A percentile compares a stretch with the other conserved stretches of the same genome.
These are phyloP conservation scores for Urocyon cinereoargenteus DNA, from an alignment of 2,797 vertebrate species.

Conservation along the genomic window DNA sequence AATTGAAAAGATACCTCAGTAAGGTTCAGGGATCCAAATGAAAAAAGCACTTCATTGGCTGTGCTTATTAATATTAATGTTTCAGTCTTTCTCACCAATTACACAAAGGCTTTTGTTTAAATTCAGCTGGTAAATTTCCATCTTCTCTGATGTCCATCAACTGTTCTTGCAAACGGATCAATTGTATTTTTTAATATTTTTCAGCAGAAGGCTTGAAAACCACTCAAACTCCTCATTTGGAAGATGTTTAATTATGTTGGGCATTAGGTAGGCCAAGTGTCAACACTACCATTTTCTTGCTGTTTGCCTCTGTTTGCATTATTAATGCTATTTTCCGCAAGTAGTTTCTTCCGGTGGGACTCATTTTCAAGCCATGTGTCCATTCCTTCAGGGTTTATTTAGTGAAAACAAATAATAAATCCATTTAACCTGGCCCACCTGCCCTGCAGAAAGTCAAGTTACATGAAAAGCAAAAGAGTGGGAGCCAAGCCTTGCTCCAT, in stretches of 20 bases:
- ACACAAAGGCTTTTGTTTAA: background rate
- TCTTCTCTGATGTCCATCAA: background rate
- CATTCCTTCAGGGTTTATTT: background rate
- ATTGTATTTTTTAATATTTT: background rate
- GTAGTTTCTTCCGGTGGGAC: background rate
- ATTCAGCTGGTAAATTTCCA: background rate
- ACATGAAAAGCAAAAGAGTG: background rate
- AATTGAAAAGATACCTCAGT: background rate
- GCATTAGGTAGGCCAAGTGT: background rate
- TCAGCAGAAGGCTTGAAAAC: background rate
- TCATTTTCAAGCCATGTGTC: background rate
- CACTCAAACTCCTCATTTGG: background rate
- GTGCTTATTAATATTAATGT: background rate
- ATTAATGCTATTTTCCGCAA: background rate
- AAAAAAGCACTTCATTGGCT: background rate
- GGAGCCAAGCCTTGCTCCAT: background rate
- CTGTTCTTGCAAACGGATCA: background rate
- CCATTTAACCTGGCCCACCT: background rate
- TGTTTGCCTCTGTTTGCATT: background rate
- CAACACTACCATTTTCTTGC: background rate
- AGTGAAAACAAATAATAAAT: conserved; percentile 3
- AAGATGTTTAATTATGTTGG: background rate
- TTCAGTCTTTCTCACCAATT: background rate
- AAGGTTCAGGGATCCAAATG: background rate
- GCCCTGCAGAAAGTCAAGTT: background rate